Evolutionary conservation across 2,113 vertebrate species (phyloP).

Genomic region (Corythornis madagascariensis): DNA sequence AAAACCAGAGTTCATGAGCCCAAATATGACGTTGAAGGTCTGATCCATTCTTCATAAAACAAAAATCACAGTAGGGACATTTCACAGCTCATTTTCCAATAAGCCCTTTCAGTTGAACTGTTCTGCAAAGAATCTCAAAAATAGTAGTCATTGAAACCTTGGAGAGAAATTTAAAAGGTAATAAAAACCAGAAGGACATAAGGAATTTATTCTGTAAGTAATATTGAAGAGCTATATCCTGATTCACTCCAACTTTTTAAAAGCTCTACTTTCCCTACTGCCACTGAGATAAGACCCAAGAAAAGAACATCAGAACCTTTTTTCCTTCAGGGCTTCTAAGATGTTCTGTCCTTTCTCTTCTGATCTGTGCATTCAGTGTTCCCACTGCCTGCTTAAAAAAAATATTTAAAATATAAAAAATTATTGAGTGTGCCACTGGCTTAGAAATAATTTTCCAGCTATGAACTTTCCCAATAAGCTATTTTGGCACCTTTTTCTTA

Average conservation of each 20-base stretch:
- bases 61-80: constrained; percentile 95
- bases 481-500: not conserved
- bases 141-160: constrained; percentile 85
- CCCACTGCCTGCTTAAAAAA: not conserved
- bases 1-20: constrained; percentile 83
- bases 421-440: not conserved
- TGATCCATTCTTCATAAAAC: constrained; percentile 94
- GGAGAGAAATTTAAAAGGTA: constrained; percentile 11
- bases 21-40: constrained; percentile 98
- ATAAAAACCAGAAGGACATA: not conserved
- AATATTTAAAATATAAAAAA: not conserved
- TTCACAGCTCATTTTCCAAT: constrained; percentile 94
- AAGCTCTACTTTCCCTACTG: not conserved
- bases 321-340: not conserved
- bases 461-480: not conserved
- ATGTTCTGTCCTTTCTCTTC: not conserved
- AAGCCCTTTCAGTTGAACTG: constrained; percentile 88
- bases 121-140: constrained; percentile 85
- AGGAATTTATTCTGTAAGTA: not conserved
- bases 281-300: not conserved
- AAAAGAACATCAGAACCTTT: not conserved
- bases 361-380: not conserved
- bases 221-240: not conserved
- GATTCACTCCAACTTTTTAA: not conserved
- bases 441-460: not conserved